Conservation (phyloP, 92 coral and sea anemone species). For the Isaurus tuberculatus region DNA sequence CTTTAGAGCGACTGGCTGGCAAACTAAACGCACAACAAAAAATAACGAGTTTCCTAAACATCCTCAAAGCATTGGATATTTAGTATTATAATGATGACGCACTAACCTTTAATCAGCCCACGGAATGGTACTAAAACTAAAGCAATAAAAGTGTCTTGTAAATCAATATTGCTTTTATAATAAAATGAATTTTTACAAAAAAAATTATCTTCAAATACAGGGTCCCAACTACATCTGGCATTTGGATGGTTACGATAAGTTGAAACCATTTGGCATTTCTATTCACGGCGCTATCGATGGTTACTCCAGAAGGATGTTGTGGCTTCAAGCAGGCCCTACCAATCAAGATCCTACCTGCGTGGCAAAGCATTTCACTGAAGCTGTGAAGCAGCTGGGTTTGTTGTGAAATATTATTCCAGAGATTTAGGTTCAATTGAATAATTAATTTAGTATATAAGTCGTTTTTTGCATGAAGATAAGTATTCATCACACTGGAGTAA, state of each 20-base stretch:
- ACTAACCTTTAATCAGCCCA: too few relatives aligned
- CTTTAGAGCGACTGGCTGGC: too few relatives aligned
- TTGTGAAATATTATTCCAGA: neutral
- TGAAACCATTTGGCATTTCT: constrained; percentile 19
- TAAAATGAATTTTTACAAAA: neutral
- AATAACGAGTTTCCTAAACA: too few relatives aligned
- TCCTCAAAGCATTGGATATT: too few relatives aligned
- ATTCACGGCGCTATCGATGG: constrained; percentile 52
- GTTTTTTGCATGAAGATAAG: neutral
- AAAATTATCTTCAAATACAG: neutral
- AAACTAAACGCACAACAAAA: too few relatives aligned
- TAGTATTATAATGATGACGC: too few relatives aligned
- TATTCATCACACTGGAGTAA: neutral
- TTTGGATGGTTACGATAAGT: constrained; percentile 41
- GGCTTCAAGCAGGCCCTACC: constrained; percentile 44
- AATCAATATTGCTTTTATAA: neutral
- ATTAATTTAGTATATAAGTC: too few relatives aligned
- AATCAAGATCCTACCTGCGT: constrained; percentile 40
- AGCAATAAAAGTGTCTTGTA: too few relatives aligned
- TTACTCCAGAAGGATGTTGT: constrained; percentile 31
- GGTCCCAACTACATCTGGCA: constrained; percentile 49
- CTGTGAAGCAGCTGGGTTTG: constrained; percentile 33
- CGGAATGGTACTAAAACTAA: too few relatives aligned
- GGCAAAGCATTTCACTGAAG: constrained; percentile 23
- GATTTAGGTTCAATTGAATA: too few relatives aligned